Conservation (phyloP, 1,140 invertebrate species). For the Adelges cooleyi region DNA sequence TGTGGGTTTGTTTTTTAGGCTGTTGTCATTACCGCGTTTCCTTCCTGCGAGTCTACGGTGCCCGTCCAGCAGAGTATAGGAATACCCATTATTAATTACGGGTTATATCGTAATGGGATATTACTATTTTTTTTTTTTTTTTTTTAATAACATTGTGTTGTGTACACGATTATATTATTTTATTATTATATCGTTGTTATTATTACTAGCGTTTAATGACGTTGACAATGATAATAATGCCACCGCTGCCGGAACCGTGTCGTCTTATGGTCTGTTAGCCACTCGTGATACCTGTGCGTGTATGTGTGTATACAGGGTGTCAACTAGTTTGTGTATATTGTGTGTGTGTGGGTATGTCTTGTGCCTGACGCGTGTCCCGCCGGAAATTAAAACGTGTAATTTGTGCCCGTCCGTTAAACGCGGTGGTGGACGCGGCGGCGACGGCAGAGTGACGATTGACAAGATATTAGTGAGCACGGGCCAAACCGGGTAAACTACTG, state of each 20-base stretch:
- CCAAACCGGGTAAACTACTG: neutral
- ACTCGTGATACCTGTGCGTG: neutral
- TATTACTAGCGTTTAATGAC: neutral
- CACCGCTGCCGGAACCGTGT: slow-evolving; percentile 15
- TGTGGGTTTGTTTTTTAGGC: neutral
- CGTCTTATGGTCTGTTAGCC: slow-evolving; percentile 21
- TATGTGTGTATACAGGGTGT: neutral
- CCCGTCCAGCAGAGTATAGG: neutral
- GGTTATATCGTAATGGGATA: slow-evolving; percentile 16
- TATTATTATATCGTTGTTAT: too few relatives aligned
- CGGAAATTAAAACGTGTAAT: slow-evolving; percentile 29
- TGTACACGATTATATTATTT: too few relatives aligned
- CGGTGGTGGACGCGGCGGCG: too few relatives aligned
- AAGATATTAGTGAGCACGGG: neutral
- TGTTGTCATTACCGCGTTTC: slow-evolving; percentile 20
- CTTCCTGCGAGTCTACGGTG: neutral
- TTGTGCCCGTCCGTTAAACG: slow-evolving; percentile 15
- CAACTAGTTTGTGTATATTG: neutral
- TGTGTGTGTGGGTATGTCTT: slow-evolving; percentile 3
- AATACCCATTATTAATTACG: slow-evolving; percentile 29
- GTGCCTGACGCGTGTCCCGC: slow-evolving; percentile 26
- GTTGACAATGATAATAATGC: neutral
- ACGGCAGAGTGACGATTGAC: neutral
- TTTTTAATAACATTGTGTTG: too few relatives aligned
- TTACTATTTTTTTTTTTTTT: neutral